Evolutionary conservation across 30 jellyfish, hydroid and myxozoan species (phyloP).

Genomic region (Aurelia aurita): DNA sequence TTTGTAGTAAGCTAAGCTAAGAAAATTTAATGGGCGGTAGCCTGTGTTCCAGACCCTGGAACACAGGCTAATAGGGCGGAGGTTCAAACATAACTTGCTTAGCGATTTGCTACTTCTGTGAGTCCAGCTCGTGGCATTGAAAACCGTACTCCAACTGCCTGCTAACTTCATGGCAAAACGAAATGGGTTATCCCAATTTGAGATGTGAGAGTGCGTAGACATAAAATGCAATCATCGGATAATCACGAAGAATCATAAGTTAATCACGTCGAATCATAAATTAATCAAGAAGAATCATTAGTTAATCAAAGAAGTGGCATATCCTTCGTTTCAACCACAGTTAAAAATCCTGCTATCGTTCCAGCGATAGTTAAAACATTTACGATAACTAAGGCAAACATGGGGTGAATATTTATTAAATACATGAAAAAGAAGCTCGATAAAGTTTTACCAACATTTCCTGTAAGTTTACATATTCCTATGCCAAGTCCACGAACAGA

Average conservation of each 20-base stretch:
- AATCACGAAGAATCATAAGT: no score
- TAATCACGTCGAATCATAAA: no score
- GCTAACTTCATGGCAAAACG: no score
- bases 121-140: no score
- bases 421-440: neutral
- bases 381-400: neutral
- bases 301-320: neutral
- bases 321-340: conserved; percentile 3
- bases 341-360: neutral
- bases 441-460: neutral
- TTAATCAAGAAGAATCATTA: neutral
- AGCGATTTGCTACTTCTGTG: no score
- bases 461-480: neutral
- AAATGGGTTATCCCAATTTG: no score
- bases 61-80: no score
- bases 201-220: neutral
- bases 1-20: no score
- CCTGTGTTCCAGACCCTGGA: no score
- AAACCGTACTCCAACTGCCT: no score
- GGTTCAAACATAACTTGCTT: no score
- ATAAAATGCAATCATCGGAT: neutral
- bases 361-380: neutral
- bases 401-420: neutral
- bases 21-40: no score
- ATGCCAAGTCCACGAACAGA: neutral